These are phyloP conservation scores for Lagopus leucura DNA, from an alignment of 2,113 vertebrate genomes.

Conservation along the genomic window DNA sequence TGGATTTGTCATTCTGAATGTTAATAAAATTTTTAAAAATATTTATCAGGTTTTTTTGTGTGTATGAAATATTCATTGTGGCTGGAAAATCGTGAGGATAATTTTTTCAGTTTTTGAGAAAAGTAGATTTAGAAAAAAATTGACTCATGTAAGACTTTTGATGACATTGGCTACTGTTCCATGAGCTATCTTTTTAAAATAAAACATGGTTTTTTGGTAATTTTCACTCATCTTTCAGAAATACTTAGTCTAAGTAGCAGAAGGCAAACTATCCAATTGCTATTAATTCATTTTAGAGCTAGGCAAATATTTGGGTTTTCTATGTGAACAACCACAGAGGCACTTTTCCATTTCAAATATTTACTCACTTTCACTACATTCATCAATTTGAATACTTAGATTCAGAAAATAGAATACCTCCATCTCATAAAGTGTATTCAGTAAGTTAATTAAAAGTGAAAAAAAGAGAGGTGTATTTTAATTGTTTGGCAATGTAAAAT, in stretches of 20 bases:
- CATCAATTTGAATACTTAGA: neutral
- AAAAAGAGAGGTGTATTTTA: neutral
- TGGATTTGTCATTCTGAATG: neutral
- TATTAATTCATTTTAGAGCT: slow-evolving; percentile 4
- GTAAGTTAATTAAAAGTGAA: neutral
- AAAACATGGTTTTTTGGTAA: neutral
- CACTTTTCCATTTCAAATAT: neutral
- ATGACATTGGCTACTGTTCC: neutral
- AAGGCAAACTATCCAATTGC: neutral
- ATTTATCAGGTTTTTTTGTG: neutral
- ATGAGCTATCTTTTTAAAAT: neutral
- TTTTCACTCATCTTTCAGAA: slow-evolving; percentile 30
- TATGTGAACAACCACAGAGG: neutral
- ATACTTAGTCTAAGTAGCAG: neutral
- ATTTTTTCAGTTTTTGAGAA: accelerated
- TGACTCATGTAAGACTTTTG: neutral
- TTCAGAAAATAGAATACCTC: neutral
- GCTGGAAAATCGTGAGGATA: neutral
- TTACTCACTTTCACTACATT: neutral
- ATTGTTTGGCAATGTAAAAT: neutral
- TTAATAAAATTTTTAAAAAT: neutral
- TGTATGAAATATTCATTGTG: neutral
- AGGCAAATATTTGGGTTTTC: slow-evolving; percentile 40
- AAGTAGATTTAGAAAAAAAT: neutral
- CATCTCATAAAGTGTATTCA: neutral